Percentiles rank a stretch among this genome's conserved stretches.
These are phyloP conservation scores for Ormyrus nitidulus DNA, from an alignment of 2,888 invertebrate species.

Conservation along the genomic window DNA sequence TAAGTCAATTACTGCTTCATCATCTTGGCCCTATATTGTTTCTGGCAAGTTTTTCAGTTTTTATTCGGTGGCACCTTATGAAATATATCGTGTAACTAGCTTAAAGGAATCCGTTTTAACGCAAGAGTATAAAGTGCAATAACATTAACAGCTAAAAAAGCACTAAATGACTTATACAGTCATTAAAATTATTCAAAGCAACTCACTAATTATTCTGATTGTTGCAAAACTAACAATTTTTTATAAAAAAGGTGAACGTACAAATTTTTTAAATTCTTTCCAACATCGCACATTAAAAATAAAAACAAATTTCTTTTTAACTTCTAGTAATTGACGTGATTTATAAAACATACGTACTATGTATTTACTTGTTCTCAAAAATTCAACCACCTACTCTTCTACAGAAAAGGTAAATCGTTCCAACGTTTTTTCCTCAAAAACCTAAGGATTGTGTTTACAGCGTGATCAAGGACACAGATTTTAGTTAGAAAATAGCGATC, in stretches of 20 bases:
- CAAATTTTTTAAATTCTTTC: constrained; percentile 17
- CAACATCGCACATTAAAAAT: constrained; percentile 26
- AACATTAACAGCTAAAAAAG: constrained; percentile 33
- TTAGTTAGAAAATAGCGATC: constrained; percentile 19
- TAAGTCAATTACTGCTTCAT: constrained; percentile 38
- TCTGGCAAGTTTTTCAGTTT: constrained; percentile 45
- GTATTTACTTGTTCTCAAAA: constrained; percentile 8
- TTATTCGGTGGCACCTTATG: constrained; percentile 48
- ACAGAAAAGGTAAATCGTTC: constrained; percentile 5
- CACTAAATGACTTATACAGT: constrained; percentile 1
- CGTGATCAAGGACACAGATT: constrained; percentile 21
- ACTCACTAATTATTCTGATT: constrained; percentile 16
- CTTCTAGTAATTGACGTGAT: constrained; percentile 46
- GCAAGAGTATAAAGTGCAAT: constrained; percentile 35
- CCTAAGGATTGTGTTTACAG: constrained; percentile 24
- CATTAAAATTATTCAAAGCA: constrained; percentile 23
- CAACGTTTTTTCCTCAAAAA: constrained; percentile 11
- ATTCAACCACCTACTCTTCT: background rate
- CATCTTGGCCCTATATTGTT: constrained; percentile 17
- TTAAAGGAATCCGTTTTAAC: constrained; percentile 25
- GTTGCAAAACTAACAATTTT: constrained; percentile 24
- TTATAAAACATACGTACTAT: constrained; percentile 30
- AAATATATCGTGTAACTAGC: constrained; percentile 39
- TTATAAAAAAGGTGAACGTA: constrained; percentile 13
- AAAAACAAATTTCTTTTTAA: constrained; percentile 41